Conservation (phyloP, 2,797 vertebrate genomes). For the Pseudocheirus occidentalis region DNA sequence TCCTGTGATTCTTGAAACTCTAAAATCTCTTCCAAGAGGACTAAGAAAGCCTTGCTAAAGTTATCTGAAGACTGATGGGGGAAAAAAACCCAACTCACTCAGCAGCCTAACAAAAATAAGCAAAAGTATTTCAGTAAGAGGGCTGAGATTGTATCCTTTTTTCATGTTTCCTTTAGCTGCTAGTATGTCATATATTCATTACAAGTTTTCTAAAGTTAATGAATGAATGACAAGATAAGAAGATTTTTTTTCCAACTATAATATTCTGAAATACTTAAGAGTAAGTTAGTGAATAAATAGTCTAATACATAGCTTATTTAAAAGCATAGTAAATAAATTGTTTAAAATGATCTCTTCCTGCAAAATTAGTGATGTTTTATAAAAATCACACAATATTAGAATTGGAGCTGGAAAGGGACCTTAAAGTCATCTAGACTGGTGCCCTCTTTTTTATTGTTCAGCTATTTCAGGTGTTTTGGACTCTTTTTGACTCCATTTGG, state of each 20-base stretch:
- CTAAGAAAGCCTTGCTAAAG: background rate
- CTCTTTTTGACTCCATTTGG: background rate
- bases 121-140: background rate
- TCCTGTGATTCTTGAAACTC: background rate
- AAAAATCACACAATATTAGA: background rate
- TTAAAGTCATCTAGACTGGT: background rate
- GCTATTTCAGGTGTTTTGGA: background rate
- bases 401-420: background rate
- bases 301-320: background rate
- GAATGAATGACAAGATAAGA: background rate
- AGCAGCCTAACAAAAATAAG: background rate
- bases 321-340: background rate
- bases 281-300: background rate
- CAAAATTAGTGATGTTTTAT: background rate
- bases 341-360: background rate
- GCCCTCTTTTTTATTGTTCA: background rate
- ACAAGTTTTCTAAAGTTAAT: background rate
- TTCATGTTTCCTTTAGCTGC: background rate
- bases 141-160: background rate
- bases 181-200: background rate
- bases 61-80: background rate
- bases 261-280: background rate
- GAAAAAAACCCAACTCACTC: background rate
- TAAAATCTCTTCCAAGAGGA: background rate
- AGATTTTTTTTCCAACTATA: background rate